These are phyloP conservation scores for Egretta garzetta DNA, from an alignment of 2,113 vertebrate genomes.

Conservation along the genomic window DNA sequence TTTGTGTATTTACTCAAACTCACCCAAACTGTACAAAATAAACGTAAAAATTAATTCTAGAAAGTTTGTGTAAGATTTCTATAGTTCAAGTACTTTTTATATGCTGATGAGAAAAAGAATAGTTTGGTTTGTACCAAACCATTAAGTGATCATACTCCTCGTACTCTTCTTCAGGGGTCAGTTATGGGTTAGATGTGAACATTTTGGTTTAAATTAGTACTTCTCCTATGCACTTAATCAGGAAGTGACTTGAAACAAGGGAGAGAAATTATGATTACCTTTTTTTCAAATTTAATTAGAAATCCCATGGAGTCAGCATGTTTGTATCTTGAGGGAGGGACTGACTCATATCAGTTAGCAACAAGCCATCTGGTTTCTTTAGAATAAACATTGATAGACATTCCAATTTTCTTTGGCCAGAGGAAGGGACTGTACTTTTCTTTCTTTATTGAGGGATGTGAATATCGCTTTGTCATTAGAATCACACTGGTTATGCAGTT, in stretches of 20 bases:
- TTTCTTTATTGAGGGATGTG: not conserved
- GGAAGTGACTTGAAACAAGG: not conserved
- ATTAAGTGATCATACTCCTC: not conserved
- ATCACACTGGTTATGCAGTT: not conserved
- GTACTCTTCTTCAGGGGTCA: not conserved
- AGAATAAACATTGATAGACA: not conserved
- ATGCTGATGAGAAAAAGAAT: not conserved
- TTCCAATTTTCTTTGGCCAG: not conserved
- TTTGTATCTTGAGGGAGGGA: not conserved
- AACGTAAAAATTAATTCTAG: not conserved
- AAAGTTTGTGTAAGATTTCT: not conserved
- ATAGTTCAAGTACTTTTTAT: not conserved
- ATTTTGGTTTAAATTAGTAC: not conserved
- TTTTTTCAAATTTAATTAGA: constrained; percentile 25
- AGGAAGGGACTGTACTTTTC: not conserved
- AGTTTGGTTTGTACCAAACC: not conserved
- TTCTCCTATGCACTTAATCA: not conserved
- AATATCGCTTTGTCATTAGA: not conserved
- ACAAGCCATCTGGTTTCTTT: not conserved
- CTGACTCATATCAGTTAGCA: not conserved
- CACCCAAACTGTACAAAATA: not conserved
- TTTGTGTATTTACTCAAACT: not conserved
- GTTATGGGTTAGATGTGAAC: not conserved
- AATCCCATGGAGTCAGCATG: not conserved
- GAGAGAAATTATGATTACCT: not conserved